These are phyloP conservation scores for Troilus luridus DNA, from an alignment of 2,888 invertebrate species.

Conservation along the genomic window DNA sequence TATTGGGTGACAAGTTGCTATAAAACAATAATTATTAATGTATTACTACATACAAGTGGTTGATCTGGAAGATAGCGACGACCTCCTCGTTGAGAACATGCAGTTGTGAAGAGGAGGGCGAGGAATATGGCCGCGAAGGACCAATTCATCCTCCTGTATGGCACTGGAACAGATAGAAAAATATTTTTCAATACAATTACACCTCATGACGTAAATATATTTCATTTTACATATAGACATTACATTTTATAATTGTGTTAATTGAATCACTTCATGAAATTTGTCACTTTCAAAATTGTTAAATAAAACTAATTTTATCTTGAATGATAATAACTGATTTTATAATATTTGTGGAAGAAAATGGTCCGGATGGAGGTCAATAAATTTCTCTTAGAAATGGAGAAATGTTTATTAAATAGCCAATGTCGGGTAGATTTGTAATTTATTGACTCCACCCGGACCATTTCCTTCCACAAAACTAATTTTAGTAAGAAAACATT, in stretches of 20 bases:
- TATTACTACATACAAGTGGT: constrained; percentile 45
- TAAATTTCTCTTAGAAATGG: too few relatives aligned
- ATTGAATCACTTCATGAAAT: too few relatives aligned
- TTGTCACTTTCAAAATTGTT: too few relatives aligned
- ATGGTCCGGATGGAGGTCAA: too few relatives aligned
- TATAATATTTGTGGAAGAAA: too few relatives aligned
- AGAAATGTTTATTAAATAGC: too few relatives aligned
- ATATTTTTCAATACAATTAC: neutral
- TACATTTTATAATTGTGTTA: neutral
- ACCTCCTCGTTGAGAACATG: constrained; percentile 60
- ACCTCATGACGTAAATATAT: neutral
- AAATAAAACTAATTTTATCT: too few relatives aligned
- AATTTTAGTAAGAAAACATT: too few relatives aligned
- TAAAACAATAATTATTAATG: neutral
- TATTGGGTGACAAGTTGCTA: neutral
- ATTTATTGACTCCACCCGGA: too few relatives aligned
- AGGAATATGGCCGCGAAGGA: constrained; percentile 56
- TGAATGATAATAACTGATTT: too few relatives aligned
- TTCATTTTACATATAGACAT: neutral
- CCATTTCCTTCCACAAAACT: too few relatives aligned
- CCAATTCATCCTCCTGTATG: constrained; percentile 63
- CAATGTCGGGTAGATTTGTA: too few relatives aligned
- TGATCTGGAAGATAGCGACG: constrained; percentile 58
- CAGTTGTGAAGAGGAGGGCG: constrained; percentile 57
- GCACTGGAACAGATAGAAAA: constrained; percentile 57